Conservation (phyloP, 2,888 invertebrate species). For the Cacoxenus indagator region DNA sequence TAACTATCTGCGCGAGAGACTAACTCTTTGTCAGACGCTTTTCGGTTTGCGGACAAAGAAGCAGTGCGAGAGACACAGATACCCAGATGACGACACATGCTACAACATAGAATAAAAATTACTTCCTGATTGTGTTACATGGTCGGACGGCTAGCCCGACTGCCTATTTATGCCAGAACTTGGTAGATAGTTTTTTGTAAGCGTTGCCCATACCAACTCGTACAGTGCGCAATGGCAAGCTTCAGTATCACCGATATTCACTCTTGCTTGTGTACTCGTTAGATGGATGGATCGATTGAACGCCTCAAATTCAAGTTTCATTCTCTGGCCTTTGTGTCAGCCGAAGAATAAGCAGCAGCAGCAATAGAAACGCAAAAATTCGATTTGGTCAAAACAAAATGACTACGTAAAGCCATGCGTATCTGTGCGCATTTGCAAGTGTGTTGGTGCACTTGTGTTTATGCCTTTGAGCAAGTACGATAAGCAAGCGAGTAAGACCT, state of each 20-base stretch:
- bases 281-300: background rate
- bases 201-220: background rate
- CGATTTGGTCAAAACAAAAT: constrained; percentile 1
- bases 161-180: background rate
- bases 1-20: background rate
- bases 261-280: too few species aligned
- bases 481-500: constrained; percentile 9
- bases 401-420: background rate
- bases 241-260: too few species aligned
- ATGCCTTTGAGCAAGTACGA: constrained; percentile 3
- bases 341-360: too few species aligned
- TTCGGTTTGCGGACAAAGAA: background rate
- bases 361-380: background rate
- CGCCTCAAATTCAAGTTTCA: background rate
- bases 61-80: background rate
- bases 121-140: constrained; percentile 59
- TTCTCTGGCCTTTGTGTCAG: background rate
- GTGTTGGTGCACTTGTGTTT: background rate
- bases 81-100: constrained; percentile 49
- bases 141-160: constrained; percentile 5
- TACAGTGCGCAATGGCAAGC: background rate
- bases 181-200: too few species aligned
- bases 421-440: background rate
- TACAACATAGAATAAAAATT: constrained; percentile 48
- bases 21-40: background rate